phyloP scores from a whole-genome alignment of 2,113 vertebrate genomes.

The Gopherus evgoodei region DNA sequence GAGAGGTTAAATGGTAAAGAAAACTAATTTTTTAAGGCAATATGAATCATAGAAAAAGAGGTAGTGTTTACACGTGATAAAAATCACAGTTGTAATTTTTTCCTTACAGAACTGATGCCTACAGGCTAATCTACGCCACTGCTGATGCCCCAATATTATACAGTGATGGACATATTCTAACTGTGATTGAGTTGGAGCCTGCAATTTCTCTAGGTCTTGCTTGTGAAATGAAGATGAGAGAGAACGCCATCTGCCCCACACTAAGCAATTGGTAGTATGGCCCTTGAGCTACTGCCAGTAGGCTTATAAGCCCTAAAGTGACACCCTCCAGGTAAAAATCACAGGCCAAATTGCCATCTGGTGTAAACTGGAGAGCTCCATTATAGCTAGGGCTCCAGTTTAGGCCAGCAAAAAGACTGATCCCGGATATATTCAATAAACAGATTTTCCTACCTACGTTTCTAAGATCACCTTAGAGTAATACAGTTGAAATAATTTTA shows the following conservation, averaged over 20 bases:
- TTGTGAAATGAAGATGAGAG: neutral
- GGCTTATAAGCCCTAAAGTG: neutral
- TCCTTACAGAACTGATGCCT: slow-evolving; percentile 41
- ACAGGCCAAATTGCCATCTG: fast-evolving
- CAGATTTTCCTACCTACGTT: neutral
- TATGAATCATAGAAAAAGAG: slow-evolving; percentile 73
- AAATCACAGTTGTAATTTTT: slow-evolving; percentile 67
- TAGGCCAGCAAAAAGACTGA: fast-evolving
- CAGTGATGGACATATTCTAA: fast-evolving
- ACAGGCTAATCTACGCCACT: neutral
- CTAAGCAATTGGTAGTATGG: neutral
- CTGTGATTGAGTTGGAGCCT: fast-evolving
- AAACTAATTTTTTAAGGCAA: slow-evolving; percentile 78
- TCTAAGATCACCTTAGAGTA: neutral
- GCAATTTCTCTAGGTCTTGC: fast-evolving
- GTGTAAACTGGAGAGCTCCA: neutral
- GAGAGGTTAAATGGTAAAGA: slow-evolving; percentile 79
- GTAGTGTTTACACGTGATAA: slow-evolving; percentile 56
- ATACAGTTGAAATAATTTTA: neutral
- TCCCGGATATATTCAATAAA: neutral
- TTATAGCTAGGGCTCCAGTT: neutral
- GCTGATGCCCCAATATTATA: neutral
- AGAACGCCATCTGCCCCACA: neutral
- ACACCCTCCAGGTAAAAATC: neutral
- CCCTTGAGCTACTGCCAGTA: neutral